Evolutionary conservation across 1,140 invertebrate species (phyloP).

Genomic region (Tigriopus japonicus): DNA sequence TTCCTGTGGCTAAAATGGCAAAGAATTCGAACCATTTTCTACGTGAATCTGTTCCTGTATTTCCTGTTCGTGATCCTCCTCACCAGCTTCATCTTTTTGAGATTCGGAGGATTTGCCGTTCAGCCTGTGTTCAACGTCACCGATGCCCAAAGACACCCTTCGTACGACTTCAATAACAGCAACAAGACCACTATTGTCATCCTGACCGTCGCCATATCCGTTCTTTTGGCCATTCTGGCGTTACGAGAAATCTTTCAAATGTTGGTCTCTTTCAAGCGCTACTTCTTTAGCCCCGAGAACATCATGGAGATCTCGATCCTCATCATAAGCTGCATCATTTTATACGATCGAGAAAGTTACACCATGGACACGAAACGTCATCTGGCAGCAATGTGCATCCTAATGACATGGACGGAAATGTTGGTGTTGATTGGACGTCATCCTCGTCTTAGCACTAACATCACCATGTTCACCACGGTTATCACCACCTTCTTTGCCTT

Average conservation of each 20-base stretch:
- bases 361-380: neutral
- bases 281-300: slow-evolving; percentile 26
- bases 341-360: neutral
- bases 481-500: slow-evolving; percentile 20
- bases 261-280: slow-evolving; percentile 36
- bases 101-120: slow-evolving; percentile 5
- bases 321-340: neutral
- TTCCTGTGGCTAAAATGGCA: slow-evolving; percentile 65
- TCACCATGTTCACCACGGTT: slow-evolving; percentile 21
- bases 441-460: slow-evolving; percentile 37
- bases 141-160: neutral
- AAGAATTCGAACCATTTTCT: slow-evolving; percentile 46
- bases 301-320: slow-evolving; percentile 1
- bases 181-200: neutral
- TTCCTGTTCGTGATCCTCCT: slow-evolving; percentile 43
- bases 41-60: slow-evolving; percentile 48
- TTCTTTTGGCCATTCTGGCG: slow-evolving; percentile 30
- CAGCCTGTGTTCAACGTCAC: neutral
- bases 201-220: slow-evolving; percentile 26
- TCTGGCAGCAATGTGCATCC: slow-evolving; percentile 25
- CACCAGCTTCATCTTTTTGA: slow-evolving; percentile 33
- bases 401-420: slow-evolving; percentile 52
- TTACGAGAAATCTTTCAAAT: slow-evolving; percentile 47
- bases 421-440: slow-evolving; percentile 54
- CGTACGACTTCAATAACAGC: neutral